Base-by-base conservation (phyloP, 1,140 invertebrate genomes). In the Venustaconcha ellipsiformis region DNA sequence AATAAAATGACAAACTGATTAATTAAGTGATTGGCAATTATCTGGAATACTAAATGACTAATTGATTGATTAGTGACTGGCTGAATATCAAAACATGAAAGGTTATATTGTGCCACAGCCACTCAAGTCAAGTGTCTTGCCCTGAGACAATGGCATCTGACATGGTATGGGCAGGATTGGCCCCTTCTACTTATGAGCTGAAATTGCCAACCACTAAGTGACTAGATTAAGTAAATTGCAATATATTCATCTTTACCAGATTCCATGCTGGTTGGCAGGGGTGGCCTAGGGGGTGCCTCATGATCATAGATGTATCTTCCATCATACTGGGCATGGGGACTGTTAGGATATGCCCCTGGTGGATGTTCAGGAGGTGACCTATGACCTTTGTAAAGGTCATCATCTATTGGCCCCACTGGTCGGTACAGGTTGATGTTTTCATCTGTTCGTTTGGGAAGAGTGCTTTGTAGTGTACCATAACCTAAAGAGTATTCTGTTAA, bases 281-380 rank as follows among this genome's bases (percentile, higher is more conserved):
- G 95, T n/a, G 96, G 96, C 78, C 88, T 79, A 37, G 95, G 95
- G 5, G 95, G 95, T 30, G 93, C 93, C 0, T 88, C 89, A 37
- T 90, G 88, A 65, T 86, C 83, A 20, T 83, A 84, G 14, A 83
- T 82, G 58, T 85, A 87, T 70, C 92, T 73, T 91, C 92, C 84
- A 92, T 92, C 57, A 67, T 82, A 86, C 55, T 76, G 74, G 15
- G 79, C 82, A 76, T 83, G 82, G 11, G 82, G 80, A 55, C 80
- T 82, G 74, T 78, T 73, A 2, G 80, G 82, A 64, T 86, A 86
- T 4, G 82, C 82, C 56, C 82, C 85, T 3, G 76, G 70, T 15
- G 85, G 85, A 84, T 79, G 63, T 78, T 79, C 58, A 79, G 79
- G 30, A 23, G 78, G 70, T 67, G 65, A 70, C 65, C 69, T 70